These are phyloP conservation scores for Salvelinus namaycush DNA, from an alignment of 2,113 vertebrate species.

Conservation along the genomic window DNA sequence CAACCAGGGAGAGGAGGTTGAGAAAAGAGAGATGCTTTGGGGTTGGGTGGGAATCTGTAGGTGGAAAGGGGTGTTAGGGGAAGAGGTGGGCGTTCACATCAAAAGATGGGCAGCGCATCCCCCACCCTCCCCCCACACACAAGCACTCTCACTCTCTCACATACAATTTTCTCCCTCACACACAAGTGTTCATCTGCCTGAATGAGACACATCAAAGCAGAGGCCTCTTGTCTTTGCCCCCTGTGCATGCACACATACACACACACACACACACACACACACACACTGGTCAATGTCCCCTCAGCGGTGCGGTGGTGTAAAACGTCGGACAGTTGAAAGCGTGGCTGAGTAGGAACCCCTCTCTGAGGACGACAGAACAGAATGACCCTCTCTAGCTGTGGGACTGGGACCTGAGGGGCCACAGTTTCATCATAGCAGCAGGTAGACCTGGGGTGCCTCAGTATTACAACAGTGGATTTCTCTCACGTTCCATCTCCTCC, in stretches of 20 bases:
- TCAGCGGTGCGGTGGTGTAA: no score
- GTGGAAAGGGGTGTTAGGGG: conserved; percentile 41
- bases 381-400: conserved; percentile 46
- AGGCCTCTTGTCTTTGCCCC: no score
- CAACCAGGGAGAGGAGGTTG: not conserved
- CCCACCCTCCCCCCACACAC: conserved; percentile 20
- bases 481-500: no score
- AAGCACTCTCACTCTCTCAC: conserved; percentile 7
- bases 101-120: conserved; percentile 54
- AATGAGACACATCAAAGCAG: no score
- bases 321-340: no score
- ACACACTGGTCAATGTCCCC: conserved; percentile 31
- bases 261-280: not conserved
- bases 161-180: conserved; percentile 5
- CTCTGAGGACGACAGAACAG: conserved; percentile 15
- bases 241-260: no score
- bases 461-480: no score
- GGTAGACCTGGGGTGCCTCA: no score
- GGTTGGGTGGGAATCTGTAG: conserved; percentile 41
- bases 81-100: conserved; percentile 60
- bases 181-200: not conserved
- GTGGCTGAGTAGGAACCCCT: no score
- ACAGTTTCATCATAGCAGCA: no score
- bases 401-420: no score
- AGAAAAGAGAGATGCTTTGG: not conserved